Conservation (phyloP, 2,113 vertebrate genomes). For the Alosa alosa region DNA sequence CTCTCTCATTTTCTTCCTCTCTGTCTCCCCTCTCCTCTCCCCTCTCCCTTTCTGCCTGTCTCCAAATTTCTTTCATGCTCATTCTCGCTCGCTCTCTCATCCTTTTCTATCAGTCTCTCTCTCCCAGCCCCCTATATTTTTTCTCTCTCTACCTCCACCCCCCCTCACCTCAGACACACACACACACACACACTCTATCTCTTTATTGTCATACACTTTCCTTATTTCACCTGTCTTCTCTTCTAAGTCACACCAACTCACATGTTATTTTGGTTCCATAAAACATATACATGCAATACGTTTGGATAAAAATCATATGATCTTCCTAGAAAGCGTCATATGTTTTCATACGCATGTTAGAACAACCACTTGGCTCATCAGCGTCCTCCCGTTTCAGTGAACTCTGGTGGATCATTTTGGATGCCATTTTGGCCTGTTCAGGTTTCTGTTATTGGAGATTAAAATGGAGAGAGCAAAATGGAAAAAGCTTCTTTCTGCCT, state of each 20-base stretch:
- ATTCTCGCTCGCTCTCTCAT: neutral
- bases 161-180: neutral
- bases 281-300: too few relatives aligned
- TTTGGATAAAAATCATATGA: too few relatives aligned
- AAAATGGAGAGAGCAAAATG: too few relatives aligned
- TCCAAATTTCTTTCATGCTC: neutral
- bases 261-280: too few relatives aligned
- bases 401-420: neutral
- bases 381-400: neutral
- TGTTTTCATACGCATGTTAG: neutral
- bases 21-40: neutral
- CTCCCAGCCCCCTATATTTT: neutral
- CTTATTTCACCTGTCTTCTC: neutral
- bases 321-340: neutral
- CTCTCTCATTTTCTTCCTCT: conserved; percentile 44
- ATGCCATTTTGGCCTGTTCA: neutral
- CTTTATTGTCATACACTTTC: neutral
- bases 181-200: neutral
- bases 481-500: too few relatives aligned
- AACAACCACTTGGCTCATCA: neutral
- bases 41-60: neutral
- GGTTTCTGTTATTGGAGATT: too few relatives aligned
- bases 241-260: neutral
- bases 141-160: neutral
- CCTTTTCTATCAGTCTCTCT: neutral